Evolutionary conservation across 2,113 vertebrate species (phyloP).

Genomic region (Sphyrna mokarran): DNA sequence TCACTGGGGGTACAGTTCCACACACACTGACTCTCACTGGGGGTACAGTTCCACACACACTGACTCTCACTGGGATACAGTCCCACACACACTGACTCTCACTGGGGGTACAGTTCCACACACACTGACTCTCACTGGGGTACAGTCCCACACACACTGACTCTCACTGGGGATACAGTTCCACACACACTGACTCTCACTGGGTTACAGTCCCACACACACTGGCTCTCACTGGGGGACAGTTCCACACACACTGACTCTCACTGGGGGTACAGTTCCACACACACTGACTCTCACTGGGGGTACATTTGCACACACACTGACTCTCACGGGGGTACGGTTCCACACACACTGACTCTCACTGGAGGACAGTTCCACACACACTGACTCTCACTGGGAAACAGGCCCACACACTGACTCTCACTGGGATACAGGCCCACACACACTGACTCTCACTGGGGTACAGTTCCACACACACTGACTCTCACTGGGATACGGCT

Average conservation of each 20-base stretch:
- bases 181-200: background rate
- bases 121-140: no score
- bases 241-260: background rate
- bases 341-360: no score
- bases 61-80: background rate
- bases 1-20: background rate
- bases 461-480: background rate
- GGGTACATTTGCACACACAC: no score
- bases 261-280: background rate
- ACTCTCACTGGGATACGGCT: background rate
- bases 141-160: no score
- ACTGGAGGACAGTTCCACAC: no score
- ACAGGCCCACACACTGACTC: background rate
- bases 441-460: background rate
- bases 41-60: background rate
- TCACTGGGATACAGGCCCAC: background rate
- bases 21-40: background rate
- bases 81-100: no score
- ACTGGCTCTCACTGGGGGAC: background rate
- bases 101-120: background rate
- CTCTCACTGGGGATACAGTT: no score
- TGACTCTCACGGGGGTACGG: no score
- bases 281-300: background rate
- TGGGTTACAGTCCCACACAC: background rate
- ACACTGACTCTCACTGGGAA: no score